Percentiles rank a stretch among this genome's conserved stretches.
Conservation (phyloP, 1,140 invertebrate genomes). For the Drosophila novamexicana region DNA sequence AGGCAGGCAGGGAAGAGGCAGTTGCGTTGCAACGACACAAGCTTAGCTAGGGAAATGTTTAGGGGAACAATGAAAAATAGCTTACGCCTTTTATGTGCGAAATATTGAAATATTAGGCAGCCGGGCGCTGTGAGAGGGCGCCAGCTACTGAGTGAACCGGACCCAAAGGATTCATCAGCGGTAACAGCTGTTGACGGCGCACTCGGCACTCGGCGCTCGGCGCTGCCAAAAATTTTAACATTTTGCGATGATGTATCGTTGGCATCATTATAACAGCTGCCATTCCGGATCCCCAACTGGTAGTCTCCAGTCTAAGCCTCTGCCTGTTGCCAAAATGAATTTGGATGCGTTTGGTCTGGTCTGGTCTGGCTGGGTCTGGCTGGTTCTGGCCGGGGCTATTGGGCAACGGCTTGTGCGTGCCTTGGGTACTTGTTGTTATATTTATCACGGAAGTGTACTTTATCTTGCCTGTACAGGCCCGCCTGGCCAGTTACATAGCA, state of each 20-base stretch:
- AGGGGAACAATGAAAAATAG: slow-evolving; percentile 72
- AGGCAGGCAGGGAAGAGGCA: not conserved
- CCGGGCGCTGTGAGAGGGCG: not conserved
- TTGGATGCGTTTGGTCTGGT: slow-evolving; percentile 2
- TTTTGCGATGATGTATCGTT: slow-evolving; percentile 81
- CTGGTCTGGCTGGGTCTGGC: slow-evolving; percentile 29
- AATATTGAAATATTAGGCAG: slow-evolving; percentile 78
- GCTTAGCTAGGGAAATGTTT: slow-evolving; percentile 8
- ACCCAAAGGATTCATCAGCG: slow-evolving; percentile 82
- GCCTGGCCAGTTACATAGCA: slow-evolving; percentile 36
- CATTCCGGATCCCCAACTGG: slow-evolving; percentile 37
- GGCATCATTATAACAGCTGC: slow-evolving; percentile 82
- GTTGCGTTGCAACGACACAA: not conserved
- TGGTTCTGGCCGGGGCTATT: slow-evolving; percentile 22
- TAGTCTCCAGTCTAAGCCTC: not conserved
- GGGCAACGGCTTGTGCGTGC: slow-evolving; percentile 69
- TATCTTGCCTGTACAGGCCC: slow-evolving; percentile 69
- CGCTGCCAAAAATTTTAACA: slow-evolving; percentile 78
- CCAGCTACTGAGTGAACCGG: slow-evolving; percentile 45
- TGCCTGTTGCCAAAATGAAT: slow-evolving; percentile 9
- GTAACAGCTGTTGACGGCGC: slow-evolving; percentile 75
- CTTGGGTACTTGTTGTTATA: slow-evolving; percentile 81
- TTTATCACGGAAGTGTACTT: slow-evolving; percentile 79
- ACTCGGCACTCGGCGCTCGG: slow-evolving; percentile 28
- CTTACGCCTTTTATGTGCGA: slow-evolving; percentile 79